Evolutionary conservation across 2,113 vertebrate genomes (phyloP).

Genomic region (Cinclus mexicanus): DNA sequence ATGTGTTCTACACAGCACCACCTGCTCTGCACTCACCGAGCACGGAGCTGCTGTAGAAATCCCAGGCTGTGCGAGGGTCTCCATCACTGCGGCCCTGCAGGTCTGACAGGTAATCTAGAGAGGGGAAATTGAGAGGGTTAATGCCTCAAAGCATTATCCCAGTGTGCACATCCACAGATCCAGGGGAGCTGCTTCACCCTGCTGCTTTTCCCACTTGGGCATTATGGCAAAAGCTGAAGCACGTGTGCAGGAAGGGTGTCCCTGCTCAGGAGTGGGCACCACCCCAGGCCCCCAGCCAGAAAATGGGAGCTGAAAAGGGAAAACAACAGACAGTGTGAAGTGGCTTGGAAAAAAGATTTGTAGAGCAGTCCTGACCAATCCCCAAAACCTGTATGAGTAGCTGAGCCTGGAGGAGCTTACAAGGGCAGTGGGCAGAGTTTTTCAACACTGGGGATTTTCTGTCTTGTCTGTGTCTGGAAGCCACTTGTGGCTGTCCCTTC

Average conservation of each 20-base stretch:
- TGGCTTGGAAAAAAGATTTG: neutral
- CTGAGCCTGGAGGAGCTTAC: neutral
- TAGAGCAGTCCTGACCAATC: neutral
- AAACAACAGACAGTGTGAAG: neutral
- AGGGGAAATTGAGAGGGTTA: neutral
- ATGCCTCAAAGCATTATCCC: neutral
- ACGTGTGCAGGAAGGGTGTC: neutral
- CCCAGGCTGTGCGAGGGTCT: constrained; percentile 89
- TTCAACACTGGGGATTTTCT: neutral
- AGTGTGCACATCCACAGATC: neutral
- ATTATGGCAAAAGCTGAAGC: neutral
- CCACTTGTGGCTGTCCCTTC: neutral
- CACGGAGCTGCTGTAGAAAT: constrained; percentile 94
- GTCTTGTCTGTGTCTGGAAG: neutral
- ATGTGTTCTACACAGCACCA: fast-evolving
- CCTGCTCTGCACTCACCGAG: constrained; percentile 82
- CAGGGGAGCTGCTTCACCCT: neutral
- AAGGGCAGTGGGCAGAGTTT: neutral
- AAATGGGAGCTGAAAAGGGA: neutral
- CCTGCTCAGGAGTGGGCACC: neutral
- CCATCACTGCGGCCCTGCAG: constrained; percentile 88
- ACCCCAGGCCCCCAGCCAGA: neutral
- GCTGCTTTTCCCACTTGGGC: neutral
- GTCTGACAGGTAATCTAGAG: constrained; percentile 91
- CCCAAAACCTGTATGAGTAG: neutral